phyloP scores from a whole-genome alignment of 2,113 vertebrate species.

The Sebastes fasciatus region DNA sequence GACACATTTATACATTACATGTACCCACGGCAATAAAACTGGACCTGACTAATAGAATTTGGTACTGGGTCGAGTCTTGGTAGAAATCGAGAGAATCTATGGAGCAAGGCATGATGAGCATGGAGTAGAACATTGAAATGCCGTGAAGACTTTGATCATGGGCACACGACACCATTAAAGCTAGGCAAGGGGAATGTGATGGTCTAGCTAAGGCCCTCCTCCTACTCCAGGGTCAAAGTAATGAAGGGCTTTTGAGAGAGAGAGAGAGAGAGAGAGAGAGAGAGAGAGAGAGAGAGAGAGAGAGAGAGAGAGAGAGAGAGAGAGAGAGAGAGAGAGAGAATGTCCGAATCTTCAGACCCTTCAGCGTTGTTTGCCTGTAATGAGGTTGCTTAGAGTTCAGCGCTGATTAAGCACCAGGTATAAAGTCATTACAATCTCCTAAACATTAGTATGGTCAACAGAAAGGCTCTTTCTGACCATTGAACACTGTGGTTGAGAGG shows the following conservation, averaged over 20 bases:
- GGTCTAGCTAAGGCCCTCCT: conserved; percentile 15
- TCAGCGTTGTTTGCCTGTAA: conserved; percentile 44
- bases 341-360: conserved; percentile 50
- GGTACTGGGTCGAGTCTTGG: background rate
- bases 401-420: conserved; percentile 51
- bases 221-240: conserved; percentile 24
- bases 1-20: background rate
- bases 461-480: background rate
- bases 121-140: conserved; percentile 34
- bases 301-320: background rate
- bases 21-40: background rate
- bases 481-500: background rate
- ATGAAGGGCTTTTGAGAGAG: conserved; percentile 42
- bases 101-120: conserved; percentile 22
- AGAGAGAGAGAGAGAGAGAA: conserved; percentile 4
- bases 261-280: conserved; percentile 11
- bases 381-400: conserved; percentile 60
- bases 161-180: conserved; percentile 41
- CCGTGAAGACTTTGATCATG: conserved; percentile 59
- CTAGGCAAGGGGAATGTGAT: conserved; percentile 12
- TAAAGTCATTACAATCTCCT: conserved; percentile 22
- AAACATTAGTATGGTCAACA: conserved; percentile 37
- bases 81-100: background rate
- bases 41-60: background rate
- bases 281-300: conserved; percentile 9